A percentile compares a stretch with the other conserved stretches of the same genome.
These are phyloP conservation scores for Heteractis magnifica DNA, from an alignment of 92 coral and sea anemone genomes.

Conservation along the genomic window DNA sequence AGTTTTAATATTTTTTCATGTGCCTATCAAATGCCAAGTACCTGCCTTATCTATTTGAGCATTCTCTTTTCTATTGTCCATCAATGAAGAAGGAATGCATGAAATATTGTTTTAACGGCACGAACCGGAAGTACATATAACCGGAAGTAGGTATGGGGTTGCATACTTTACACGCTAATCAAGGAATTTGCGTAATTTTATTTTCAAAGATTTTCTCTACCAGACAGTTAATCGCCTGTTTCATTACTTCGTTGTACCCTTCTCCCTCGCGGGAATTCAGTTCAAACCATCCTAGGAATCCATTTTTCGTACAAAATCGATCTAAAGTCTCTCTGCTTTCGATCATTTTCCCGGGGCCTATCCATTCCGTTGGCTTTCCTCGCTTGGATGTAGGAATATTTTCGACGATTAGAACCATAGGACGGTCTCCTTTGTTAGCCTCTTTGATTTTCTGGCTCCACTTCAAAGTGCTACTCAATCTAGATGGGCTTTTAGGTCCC, in stretches of 20 bases:
- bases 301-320: slow-evolving; percentile 74
- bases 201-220: slow-evolving; percentile 71
- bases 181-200: slow-evolving; percentile 33
- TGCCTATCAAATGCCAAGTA: no score
- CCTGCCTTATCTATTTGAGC: no score
- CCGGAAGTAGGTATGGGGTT: slow-evolving; percentile 23
- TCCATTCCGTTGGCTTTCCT: slow-evolving; percentile 77
- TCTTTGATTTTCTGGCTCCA: slow-evolving; percentile 88
- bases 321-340: slow-evolving; percentile 68
- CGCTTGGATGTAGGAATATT: slow-evolving; percentile 84
- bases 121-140: not conserved
- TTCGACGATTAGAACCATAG: slow-evolving; percentile 83
- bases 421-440: slow-evolving; percentile 65
- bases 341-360: slow-evolving; percentile 74
- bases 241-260: slow-evolving; percentile 77
- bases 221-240: slow-evolving; percentile 72
- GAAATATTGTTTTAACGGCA: not conserved
- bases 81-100: no score
- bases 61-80: no score
- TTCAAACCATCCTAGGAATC: slow-evolving; percentile 81
- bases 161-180: slow-evolving; percentile 12
- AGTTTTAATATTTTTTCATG: no score
- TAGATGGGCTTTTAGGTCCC: slow-evolving; percentile 92
- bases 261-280: slow-evolving; percentile 72
- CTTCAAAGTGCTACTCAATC: slow-evolving; percentile 68